These are phyloP conservation scores for Tachina grossa DNA, from an alignment of 2,888 invertebrate species.

Conservation along the genomic window DNA sequence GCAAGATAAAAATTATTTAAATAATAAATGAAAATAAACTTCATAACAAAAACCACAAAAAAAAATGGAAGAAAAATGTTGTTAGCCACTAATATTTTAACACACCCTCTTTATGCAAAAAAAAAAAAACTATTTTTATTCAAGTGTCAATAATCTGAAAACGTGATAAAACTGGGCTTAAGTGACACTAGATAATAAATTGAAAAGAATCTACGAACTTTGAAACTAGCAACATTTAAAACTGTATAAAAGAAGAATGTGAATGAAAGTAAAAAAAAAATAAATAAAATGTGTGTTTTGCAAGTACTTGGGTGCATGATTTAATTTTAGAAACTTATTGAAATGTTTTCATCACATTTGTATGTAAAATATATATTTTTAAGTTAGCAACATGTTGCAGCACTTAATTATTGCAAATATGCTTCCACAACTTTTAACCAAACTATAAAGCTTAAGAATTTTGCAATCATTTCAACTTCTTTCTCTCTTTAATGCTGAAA, in stretches of 20 bases:
- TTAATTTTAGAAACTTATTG: too few species aligned
- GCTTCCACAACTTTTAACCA: not conserved
- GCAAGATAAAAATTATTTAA: constrained; percentile 49
- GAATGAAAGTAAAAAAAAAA: not conserved
- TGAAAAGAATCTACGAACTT: constrained; percentile 28
- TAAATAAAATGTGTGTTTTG: not conserved
- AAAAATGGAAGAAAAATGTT: constrained; percentile 46
- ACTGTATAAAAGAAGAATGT: not conserved
- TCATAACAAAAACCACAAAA: constrained; percentile 27
- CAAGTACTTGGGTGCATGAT: not conserved
- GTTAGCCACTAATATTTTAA: constrained; percentile 27
- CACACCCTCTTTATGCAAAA: constrained; percentile 60
- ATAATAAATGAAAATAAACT: constrained; percentile 37
- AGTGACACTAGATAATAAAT: constrained; percentile 62
- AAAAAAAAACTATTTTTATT: constrained; percentile 22
- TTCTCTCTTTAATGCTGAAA: constrained; percentile 44
- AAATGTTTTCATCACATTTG: not conserved
- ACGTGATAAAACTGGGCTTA: constrained; percentile 70
- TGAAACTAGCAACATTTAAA: not conserved
- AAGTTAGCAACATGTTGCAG: constrained; percentile 17
- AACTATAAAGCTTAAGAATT: not conserved
- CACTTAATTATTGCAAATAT: not conserved
- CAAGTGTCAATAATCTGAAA: constrained; percentile 71
- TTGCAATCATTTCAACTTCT: constrained; percentile 20
- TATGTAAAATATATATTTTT: not conserved